Base-by-base conservation (phyloP, 2,797 vertebrate genomes). In the Syngnathus rostellatus region DNA sequence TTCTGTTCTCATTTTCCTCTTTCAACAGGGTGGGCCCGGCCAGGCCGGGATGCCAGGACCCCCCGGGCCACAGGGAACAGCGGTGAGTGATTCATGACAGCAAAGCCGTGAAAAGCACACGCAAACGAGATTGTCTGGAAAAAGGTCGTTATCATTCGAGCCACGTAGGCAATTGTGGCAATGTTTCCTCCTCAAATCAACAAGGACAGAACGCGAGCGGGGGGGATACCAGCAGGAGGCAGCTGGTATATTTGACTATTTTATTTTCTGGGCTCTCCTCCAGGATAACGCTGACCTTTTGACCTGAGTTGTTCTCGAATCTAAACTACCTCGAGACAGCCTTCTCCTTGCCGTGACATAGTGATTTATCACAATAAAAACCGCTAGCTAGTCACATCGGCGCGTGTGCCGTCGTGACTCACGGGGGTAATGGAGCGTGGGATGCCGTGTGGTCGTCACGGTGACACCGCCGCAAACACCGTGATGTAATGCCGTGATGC, bases 1-100 rank as follows among this genome's bases (percentile, higher is more conserved):
- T 69, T 69, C n/a, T 41, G 17, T 54, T 23, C 53, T 8, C 53
- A 41, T 23, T 43, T 59, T 66, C 60, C 62, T 69, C n/a, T 62
- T 70, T 40, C 25, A 45, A 43, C 81, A 99, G 97, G 96, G 97
- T 5, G 79, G 73, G 0, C 76, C 85, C 0, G 97, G 97, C 46
- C 93, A 93, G 74, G 74, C 85, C 0, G 97, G 97, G 11, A 91
- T 77, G 66, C 93, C 92, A 0, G 97, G 97, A 60, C 84, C 76
- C 8, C 89, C 93, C 0, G 97, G 97, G 68, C 90, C 93, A 73
- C 93, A 94, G 78, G 97, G 97, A 75, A 65, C 93, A 68, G 92
- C 94, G 3, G 96, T 98, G 86, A 97, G 95, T 94, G 70, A 38
- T 77, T 19, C 46, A 43, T 48, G 11, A 62, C 43, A 14, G 55